A percentile compares a stretch with the other conserved stretches of the same genome.
These are phyloP conservation scores for Patella depressa DNA, from an alignment of 2,888 invertebrate genomes.

Conservation along the genomic window DNA sequence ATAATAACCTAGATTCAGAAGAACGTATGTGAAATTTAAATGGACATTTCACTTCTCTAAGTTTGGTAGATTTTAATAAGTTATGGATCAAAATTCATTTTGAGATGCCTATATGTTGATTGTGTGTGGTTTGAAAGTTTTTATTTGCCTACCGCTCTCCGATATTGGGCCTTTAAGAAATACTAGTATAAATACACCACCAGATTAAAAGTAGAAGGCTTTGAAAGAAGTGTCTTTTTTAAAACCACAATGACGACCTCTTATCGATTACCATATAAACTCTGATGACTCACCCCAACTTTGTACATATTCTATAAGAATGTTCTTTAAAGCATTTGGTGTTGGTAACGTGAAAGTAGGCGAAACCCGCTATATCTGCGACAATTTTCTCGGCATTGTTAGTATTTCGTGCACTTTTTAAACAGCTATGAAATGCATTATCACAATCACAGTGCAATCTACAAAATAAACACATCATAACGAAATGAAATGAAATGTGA, in stretches of 20 bases:
- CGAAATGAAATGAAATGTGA: too few relatives aligned
- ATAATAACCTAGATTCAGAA: too few relatives aligned
- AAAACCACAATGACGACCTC: not conserved
- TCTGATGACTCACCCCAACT: not conserved
- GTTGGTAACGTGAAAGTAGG: not conserved
- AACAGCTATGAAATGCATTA: not conserved
- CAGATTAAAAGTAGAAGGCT: too few relatives aligned
- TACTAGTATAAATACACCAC: too few relatives aligned
- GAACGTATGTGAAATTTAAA: too few relatives aligned
- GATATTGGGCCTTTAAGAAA: too few relatives aligned
- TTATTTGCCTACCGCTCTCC: too few relatives aligned
- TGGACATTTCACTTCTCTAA: too few relatives aligned
- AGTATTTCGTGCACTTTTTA: not conserved
- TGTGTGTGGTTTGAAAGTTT: too few relatives aligned
- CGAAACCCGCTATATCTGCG: not conserved
- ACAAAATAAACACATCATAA: not conserved
- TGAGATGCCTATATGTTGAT: too few relatives aligned
- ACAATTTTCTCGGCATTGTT: not conserved
- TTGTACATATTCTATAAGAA: not conserved
- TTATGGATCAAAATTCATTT: too few relatives aligned
- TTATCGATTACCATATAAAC: not conserved
- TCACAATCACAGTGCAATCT: conserved; percentile 4
- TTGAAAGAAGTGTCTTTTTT: not conserved
- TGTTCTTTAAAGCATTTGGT: conserved; percentile 1
- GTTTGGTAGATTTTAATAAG: too few relatives aligned